Evolutionary conservation across 2,797 vertebrate species (phyloP), one percentile per base, ranked within the genome.

Genomic region (Pteronotus mesoamericanus): DNA sequence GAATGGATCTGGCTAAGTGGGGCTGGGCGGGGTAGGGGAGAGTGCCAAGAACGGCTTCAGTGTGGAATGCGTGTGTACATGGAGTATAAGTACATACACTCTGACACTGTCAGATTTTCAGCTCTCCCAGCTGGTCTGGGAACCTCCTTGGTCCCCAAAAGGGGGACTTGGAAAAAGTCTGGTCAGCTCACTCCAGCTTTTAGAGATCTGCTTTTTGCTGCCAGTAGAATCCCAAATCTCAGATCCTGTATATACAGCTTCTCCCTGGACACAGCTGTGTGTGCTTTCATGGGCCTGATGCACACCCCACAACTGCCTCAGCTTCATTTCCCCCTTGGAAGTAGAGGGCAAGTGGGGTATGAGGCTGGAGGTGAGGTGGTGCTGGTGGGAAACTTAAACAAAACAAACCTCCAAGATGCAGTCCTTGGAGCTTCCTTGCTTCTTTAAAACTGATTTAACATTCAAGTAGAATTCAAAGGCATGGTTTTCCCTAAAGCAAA

Each of bases 401-500:
- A 37, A 86, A 44, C 72, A 32, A 48, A 84, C 55, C 19, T 68
- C 87, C 32, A 26, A 37, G 42, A 29, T 6, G 42, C 66, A 88
- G 32, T 57, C n/a, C 86, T 75, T 14, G 9, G 72, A 53, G 68
- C 21, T 61, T 72, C 53, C 22, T 57, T 8, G 55, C 66, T 92
- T 83, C 51, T 78, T 77, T 69, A 89, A 24, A 68, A 66, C 42
- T 0, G 11, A 37, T 42, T 91, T 48, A 46, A 21, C 46, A 46
- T 86, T 66, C 83, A 68, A 29, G 9, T 80, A 80, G 57, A 66
- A 86, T 64, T 82, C 86, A 89, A 59, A 66, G 77, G 74, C 19
- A 24, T 9, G 7, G 32, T 84, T 93, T 96, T 95, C 84, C 80
- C 51, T 75, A 59, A 59, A 79, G 78, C 19, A 16, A 84, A 51